Conservation (phyloP, 1,140 invertebrate genomes). For the Sarcophaga peregrina region DNA sequence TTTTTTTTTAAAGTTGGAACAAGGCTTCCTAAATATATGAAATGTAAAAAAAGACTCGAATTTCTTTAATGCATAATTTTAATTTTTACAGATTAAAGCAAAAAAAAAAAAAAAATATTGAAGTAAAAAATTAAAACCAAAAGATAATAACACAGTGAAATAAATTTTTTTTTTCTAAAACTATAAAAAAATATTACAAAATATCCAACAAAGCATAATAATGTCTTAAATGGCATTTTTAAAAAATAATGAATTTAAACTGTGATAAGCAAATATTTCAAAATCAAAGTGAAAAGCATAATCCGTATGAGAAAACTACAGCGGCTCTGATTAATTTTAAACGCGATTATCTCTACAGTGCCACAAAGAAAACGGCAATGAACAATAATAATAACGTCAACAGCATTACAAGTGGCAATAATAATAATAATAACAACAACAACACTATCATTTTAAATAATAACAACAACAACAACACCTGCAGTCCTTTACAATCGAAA, state of each 20-base stretch:
- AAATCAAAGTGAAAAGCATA: constrained; percentile 71
- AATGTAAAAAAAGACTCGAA: no score
- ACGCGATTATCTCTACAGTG: constrained; percentile 36
- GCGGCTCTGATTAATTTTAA: constrained; percentile 30
- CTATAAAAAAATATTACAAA: no score
- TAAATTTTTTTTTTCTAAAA: no score
- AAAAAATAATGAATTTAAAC: constrained; percentile 70
- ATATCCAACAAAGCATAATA: not conserved
- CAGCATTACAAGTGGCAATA: constrained; percentile 46
- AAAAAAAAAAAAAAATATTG: no score
- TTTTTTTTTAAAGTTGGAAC: no score
- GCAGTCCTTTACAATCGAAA: constrained; percentile 51
- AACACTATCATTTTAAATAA: constrained; percentile 48
- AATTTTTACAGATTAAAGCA: no score
- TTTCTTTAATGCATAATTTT: no score
- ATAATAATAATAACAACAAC: constrained; percentile 49
- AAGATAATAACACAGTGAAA: no score
- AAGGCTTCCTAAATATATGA: no score
- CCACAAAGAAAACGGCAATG: constrained; percentile 60
- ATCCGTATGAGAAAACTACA: constrained; percentile 44
- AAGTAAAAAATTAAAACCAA: no score
- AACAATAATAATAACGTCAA: constrained; percentile 63
- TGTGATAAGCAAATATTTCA: not conserved
- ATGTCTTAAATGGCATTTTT: constrained; percentile 53
- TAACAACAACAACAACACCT: constrained; percentile 66